Conservation (phyloP, 2,797 vertebrate genomes). For the Amblyraja radiata region DNA sequence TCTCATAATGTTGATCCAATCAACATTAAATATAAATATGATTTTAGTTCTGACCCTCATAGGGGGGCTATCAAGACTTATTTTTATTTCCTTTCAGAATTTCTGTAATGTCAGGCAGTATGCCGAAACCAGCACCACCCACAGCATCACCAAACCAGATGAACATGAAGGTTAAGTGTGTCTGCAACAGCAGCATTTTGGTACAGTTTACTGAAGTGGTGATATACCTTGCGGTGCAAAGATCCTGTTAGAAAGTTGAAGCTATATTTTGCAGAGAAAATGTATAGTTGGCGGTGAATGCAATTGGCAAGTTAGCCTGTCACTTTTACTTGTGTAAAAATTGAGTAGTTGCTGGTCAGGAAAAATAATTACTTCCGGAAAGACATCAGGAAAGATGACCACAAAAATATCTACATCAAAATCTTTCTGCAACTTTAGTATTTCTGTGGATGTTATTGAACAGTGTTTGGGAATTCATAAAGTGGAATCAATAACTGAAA, state of each 20-base stretch:
- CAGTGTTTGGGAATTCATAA: background rate
- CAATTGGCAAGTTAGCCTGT: background rate
- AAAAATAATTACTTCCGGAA: background rate
- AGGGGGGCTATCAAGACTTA: background rate
- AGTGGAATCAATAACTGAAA: background rate
- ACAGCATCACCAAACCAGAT: background rate
- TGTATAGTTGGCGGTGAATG: background rate
- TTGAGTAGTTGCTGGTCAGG: background rate
- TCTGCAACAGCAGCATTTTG: background rate
- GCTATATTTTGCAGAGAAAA: too few relatives aligned
- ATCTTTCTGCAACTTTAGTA: background rate
- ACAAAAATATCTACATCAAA: too few relatives aligned
- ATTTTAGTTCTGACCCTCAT: background rate
- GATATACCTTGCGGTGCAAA: background rate
- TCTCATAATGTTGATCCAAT: background rate
- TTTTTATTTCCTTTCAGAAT: background rate
- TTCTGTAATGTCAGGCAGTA: background rate
- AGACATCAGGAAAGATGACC: background rate
- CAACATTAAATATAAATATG: background rate
- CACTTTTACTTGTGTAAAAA: background rate
- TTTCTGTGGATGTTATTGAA: background rate
- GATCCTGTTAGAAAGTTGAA: background rate
- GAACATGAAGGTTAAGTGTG: too few relatives aligned
- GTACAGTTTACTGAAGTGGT: background rate
- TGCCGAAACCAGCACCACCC: background rate